These are phyloP conservation scores for Octonoba sinensis DNA, from an alignment of 2,888 invertebrate species.

Conservation along the genomic window DNA sequence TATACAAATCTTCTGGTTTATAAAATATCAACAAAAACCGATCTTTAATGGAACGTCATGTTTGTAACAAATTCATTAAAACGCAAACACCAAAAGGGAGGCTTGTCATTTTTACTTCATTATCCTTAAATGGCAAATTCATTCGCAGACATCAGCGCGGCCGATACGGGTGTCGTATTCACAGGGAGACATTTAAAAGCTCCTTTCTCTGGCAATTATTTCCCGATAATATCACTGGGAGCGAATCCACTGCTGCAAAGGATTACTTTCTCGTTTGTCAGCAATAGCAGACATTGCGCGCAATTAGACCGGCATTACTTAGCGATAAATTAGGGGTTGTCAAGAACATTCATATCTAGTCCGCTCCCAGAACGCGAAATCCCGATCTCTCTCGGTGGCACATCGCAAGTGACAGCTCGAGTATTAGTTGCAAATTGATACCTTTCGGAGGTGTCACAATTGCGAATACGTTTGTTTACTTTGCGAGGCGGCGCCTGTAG, in stretches of 20 bases:
- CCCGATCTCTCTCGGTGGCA: conserved; percentile 34
- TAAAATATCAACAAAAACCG: no score
- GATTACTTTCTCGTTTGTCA: conserved; percentile 61
- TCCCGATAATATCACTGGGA: conserved; percentile 41
- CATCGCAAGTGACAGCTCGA: conserved; percentile 47
- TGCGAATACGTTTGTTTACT: no score
- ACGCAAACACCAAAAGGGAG: no score
- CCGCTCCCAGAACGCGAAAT: conserved; percentile 10
- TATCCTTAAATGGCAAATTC: no score
- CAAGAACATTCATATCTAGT: conserved; percentile 33
- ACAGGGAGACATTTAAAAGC: conserved; percentile 30
- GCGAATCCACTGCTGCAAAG: conserved; percentile 32
- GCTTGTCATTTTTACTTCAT: no score
- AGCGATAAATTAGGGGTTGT: conserved; percentile 62
- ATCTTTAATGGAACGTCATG: no score
- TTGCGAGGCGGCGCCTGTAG: no score
- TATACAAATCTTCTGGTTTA: no score
- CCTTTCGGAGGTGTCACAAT: conserved; percentile 49
- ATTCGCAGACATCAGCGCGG: no score
- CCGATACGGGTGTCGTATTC: no score
- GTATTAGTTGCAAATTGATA: conserved; percentile 55
- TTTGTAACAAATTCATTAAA: no score
- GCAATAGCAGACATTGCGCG: conserved; percentile 5
- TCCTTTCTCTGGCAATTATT: conserved; percentile 48
- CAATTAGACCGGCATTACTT: conserved; percentile 58